Base-by-base conservation (phyloP, 35 echinoderm and acorn worm species). In the Acanthaster planci region DNA sequence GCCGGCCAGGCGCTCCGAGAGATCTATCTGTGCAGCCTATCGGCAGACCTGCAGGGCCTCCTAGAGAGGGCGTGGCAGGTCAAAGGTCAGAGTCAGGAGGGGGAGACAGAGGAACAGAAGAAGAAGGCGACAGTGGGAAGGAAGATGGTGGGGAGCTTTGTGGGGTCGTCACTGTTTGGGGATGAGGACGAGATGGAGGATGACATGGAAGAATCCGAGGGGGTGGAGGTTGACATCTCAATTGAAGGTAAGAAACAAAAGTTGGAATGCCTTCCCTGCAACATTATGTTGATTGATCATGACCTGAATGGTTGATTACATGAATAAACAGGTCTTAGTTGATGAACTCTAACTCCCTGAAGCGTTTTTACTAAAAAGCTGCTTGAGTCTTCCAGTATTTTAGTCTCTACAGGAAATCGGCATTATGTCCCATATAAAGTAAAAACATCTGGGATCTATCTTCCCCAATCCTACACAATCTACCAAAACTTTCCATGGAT, bases 21-120 rank as follows among this genome's bases (percentile, higher is more conserved):
- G 38, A 89, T 93, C 52, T 93, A 93, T 38, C 68, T 93, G 34
- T 84, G 86, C 15, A 89, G 52, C 16, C 53, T 93, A n/a, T 77
- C 68, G 12, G 91, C 84, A 16, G 91, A 89, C 50, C 27, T 93
- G 9, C 86, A 78, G 37, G 51, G 17, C 52, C 26, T 57, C 30
- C 39, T 93, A 32, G 86, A 86, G 67, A 76, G 76, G 39, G 84
- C 84, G 8, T 86, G 84, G 42, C 67, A 89, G 64, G 81, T 38
- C 52, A 60, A 89, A 51, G 78, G 72, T 75, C 21, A 79, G 18
- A 10, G 40, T 2, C 60, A 88, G 78, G 81, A 88, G 51, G 29
- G 42, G 10, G 26, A 83, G 2, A 37, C 17, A 19, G 37, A 42
- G 38, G 40, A 17, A 15, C 27, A 79, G 56, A 56, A 54, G 7